Percentiles rank a stretch among this genome's conserved stretches.
Evolutionary conservation across 2,888 invertebrate species (phyloP).

Genomic region (Eulithis testata): DNA sequence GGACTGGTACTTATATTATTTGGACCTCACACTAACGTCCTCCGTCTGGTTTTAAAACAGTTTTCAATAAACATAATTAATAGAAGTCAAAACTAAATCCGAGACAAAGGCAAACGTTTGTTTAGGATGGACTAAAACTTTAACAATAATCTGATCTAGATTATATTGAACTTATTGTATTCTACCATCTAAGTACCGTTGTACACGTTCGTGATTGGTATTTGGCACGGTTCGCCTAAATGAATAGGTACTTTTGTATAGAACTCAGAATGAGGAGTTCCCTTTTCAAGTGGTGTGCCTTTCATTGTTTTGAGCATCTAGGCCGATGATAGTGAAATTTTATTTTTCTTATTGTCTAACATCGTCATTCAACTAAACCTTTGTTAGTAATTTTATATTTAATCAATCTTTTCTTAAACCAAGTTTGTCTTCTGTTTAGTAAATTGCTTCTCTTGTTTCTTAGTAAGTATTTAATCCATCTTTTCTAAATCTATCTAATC

Average conservation of each 20-base stretch:
- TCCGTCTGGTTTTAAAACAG: background rate
- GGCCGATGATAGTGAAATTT: slow-evolving; percentile 34
- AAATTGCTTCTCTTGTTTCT: too few species aligned
- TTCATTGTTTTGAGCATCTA: slow-evolving; percentile 35
- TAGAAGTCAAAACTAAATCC: background rate
- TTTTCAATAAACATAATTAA: background rate
- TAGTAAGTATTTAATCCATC: too few species aligned
- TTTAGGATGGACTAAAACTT: background rate
- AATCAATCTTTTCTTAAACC: too few species aligned
- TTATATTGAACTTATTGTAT: slow-evolving; percentile 42
- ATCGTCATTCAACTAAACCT: background rate
- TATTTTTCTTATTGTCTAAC: background rate
- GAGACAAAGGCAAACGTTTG: background rate
- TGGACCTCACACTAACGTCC: too few species aligned
- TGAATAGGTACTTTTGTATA: slow-evolving; percentile 24
- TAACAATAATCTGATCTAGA: slow-evolving; percentile 21
- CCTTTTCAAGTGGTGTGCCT: slow-evolving; percentile 25
- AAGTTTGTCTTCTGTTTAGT: too few species aligned
- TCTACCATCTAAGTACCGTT: slow-evolving; percentile 45
- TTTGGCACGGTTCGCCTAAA: slow-evolving; percentile 46
- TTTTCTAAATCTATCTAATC: too few species aligned
- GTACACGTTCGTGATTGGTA: slow-evolving; percentile 36
- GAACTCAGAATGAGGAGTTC: slow-evolving; percentile 4
- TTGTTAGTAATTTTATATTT: background rate
- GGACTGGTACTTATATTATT: too few species aligned